A percentile compares a stretch with the other conserved stretches of the same genome.
These are phyloP conservation scores for Thalassarche chlororhynchos DNA, from an alignment of 2,113 vertebrate species.

Conservation along the genomic window DNA sequence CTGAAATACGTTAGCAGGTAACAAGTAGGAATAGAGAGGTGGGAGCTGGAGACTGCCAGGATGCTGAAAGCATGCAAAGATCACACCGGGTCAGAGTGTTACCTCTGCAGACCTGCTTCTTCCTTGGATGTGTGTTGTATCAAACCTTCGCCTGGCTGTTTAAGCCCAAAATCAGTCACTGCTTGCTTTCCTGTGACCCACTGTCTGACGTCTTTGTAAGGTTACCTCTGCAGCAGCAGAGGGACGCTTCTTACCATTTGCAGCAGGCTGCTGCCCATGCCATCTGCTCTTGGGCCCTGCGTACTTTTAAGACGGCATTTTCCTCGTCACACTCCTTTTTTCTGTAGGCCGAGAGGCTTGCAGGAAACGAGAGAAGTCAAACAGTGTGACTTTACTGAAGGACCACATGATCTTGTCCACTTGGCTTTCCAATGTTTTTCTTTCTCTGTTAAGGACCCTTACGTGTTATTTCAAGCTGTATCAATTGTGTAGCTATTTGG, in stretches of 20 bases:
- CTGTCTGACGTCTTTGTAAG: neutral
- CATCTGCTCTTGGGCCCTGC: neutral
- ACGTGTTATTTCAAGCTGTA: neutral
- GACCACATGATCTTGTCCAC: neutral
- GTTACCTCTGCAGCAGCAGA: neutral
- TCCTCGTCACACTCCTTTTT: neutral
- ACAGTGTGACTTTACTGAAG: neutral
- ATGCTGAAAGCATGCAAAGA: neutral
- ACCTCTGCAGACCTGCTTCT: neutral
- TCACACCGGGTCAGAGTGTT: neutral
- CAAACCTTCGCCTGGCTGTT: neutral
- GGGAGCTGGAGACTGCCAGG: neutral
- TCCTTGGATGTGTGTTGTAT: neutral
- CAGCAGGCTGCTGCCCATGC: neutral
- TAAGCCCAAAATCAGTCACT: neutral
- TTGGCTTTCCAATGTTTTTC: neutral
- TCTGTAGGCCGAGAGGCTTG: neutral
- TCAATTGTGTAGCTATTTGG: neutral
- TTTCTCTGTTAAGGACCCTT: neutral
- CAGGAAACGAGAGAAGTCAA: neutral
- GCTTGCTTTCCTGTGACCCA: neutral
- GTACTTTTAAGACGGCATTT: neutral
- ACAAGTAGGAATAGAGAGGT: neutral
- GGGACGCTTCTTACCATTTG: neutral
- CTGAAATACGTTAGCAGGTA: neutral